phyloP scores from a whole-genome alignment of 2,113 vertebrate genomes.

The Takifugu flavidus region DNA sequence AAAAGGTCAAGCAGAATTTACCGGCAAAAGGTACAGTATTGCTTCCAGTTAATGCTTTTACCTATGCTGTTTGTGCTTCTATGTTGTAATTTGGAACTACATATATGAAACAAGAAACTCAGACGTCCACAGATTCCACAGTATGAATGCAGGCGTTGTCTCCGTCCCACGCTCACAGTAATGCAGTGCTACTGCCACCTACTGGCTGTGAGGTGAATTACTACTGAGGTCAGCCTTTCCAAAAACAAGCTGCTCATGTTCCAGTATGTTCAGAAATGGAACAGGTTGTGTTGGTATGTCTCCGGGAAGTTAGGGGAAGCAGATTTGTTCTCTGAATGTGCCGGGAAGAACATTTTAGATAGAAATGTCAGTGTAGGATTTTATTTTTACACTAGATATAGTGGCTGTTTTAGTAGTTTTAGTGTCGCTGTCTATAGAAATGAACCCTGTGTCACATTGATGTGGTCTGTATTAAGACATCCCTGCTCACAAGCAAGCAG shows the following conservation, averaged over 20 bases:
- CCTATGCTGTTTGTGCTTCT: not conserved
- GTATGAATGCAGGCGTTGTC: constrained; percentile 6
- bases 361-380: constrained; percentile 4
- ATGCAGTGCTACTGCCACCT: constrained; percentile 73
- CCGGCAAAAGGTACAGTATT: constrained; percentile 86
- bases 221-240: constrained; percentile 10
- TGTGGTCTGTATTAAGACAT: no score
- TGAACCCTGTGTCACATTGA: no score
- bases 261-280: constrained; percentile 2
- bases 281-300: not conserved
- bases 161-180: constrained; percentile 31
- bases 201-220: constrained; percentile 59
- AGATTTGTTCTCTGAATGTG: not conserved
- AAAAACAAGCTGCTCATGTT: constrained; percentile 28
- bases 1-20: constrained; percentile 95
- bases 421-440: no score
- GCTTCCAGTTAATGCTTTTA: not conserved
- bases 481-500: no score
- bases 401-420: not conserved
- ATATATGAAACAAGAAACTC: no score
- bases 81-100: not conserved
- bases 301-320: not conserved
- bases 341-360: not conserved
- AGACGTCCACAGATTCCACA: not conserved
- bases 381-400: constrained; percentile 20